These are phyloP conservation scores for Galaxea fascicularis DNA, from an alignment of 92 coral and sea anemone genomes.

Conservation along the genomic window DNA sequence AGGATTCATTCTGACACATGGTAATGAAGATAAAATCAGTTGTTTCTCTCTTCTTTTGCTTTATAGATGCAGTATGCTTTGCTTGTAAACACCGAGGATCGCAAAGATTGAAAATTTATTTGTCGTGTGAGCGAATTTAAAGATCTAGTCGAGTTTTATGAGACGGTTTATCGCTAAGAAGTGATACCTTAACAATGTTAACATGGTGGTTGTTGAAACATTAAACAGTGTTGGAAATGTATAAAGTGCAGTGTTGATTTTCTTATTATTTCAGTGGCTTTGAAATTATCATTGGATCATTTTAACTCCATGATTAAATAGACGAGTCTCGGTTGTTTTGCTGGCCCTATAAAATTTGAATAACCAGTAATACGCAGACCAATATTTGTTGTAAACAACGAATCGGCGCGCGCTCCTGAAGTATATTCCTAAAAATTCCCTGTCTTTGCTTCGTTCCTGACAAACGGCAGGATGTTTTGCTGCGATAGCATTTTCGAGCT, in stretches of 20 bases:
- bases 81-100: not conserved
- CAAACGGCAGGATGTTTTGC: not conserved
- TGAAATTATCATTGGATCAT: not conserved
- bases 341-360: not conserved
- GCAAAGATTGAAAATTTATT: not conserved
- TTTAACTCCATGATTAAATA: not conserved
- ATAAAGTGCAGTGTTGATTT: not conserved
- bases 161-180: not conserved
- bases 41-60: conserved; percentile 5
- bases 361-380: not conserved
- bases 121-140: no score
- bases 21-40: not conserved
- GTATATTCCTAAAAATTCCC: no score
- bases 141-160: no score
- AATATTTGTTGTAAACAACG: not conserved
- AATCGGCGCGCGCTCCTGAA: no score
- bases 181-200: not conserved
- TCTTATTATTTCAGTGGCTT: not conserved
- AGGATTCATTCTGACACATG: not conserved
- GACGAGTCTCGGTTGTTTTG: not conserved
- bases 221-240: not conserved
- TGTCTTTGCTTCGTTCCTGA: not conserved
- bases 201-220: not conserved
- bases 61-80: conserved; percentile 6
- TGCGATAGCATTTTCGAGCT: no score